These are phyloP conservation scores for Anas capensis DNA, from an alignment of 2,797 vertebrate genomes.

Conservation along the genomic window DNA sequence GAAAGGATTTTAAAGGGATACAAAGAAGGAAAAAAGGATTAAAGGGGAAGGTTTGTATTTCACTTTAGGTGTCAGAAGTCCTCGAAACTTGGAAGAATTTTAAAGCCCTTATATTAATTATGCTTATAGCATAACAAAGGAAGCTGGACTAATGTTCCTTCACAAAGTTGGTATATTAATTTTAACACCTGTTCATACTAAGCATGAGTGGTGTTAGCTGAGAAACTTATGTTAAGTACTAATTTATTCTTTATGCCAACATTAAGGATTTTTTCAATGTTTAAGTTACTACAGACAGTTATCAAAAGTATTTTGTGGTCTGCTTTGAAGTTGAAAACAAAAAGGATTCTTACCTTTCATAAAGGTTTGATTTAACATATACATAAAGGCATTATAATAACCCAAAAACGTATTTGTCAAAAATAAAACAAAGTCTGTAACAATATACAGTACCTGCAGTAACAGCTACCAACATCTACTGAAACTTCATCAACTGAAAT, in stretches of 20 bases:
- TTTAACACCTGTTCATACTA: background rate
- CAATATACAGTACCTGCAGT: background rate
- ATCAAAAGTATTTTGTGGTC: background rate
- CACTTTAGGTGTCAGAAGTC: background rate
- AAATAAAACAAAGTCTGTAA: background rate
- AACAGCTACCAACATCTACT: background rate
- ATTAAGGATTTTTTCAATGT: background rate
- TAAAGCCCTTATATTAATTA: background rate
- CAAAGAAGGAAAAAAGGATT: background rate
- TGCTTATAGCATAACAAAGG: background rate
- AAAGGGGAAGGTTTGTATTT: background rate
- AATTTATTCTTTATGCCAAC: background rate
- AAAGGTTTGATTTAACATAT: background rate
- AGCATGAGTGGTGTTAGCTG: accelerated
- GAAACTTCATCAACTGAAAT: background rate
- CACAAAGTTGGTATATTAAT: background rate
- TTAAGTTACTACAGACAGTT: background rate
- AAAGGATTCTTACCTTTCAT: background rate
- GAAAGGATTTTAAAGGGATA: background rate
- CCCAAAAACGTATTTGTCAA: background rate
- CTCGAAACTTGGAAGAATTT: background rate
- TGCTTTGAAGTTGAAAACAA: background rate
- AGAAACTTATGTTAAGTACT: background rate
- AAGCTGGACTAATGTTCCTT: background rate
- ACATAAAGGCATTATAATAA: background rate